These are phyloP conservation scores for Adrianichthys oophorus DNA, from an alignment of 2,797 vertebrate species.

Conservation along the genomic window DNA sequence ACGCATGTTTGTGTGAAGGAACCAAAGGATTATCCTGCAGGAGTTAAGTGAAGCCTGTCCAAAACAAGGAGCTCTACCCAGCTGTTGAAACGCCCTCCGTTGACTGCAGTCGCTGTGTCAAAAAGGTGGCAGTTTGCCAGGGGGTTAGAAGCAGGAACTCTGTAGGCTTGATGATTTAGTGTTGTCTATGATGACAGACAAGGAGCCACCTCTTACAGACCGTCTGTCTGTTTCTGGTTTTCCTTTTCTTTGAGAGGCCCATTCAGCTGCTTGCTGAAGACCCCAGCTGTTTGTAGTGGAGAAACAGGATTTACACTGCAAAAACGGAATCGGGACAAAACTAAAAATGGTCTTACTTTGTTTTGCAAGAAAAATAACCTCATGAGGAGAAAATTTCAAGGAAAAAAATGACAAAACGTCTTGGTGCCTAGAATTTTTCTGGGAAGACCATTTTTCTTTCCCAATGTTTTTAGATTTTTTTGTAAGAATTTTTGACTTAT, in stretches of 20 bases:
- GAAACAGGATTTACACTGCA: too few species aligned
- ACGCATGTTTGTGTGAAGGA: slow-evolving; percentile 36
- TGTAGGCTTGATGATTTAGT: slow-evolving; percentile 73
- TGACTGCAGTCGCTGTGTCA: slow-evolving; percentile 56
- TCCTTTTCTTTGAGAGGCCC: slow-evolving; percentile 1
- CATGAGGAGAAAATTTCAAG: too few species aligned
- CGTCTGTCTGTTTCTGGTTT: slow-evolving; percentile 46
- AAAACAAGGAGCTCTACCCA: slow-evolving; percentile 65
- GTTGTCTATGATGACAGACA: slow-evolving; percentile 72
- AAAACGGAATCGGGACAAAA: too few species aligned
- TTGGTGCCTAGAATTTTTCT: too few species aligned
- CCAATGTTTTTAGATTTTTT: too few species aligned
- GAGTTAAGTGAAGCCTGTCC: slow-evolving; percentile 82
- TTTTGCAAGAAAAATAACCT: too few species aligned
- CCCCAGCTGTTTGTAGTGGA: not conserved
- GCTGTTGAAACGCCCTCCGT: slow-evolving; percentile 69
- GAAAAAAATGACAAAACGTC: too few species aligned
- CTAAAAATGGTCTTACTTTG: too few species aligned
- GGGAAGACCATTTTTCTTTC: too few species aligned
- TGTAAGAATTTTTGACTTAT: too few species aligned
- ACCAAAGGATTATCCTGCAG: slow-evolving; percentile 75
- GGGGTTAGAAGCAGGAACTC: slow-evolving; percentile 69
- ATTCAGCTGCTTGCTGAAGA: slow-evolving; percentile 13
- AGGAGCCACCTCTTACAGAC: slow-evolving; percentile 54
- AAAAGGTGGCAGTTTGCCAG: slow-evolving; percentile 59